Base-by-base conservation (phyloP, 2,888 invertebrate species). In the Drosophila falleni region DNA sequence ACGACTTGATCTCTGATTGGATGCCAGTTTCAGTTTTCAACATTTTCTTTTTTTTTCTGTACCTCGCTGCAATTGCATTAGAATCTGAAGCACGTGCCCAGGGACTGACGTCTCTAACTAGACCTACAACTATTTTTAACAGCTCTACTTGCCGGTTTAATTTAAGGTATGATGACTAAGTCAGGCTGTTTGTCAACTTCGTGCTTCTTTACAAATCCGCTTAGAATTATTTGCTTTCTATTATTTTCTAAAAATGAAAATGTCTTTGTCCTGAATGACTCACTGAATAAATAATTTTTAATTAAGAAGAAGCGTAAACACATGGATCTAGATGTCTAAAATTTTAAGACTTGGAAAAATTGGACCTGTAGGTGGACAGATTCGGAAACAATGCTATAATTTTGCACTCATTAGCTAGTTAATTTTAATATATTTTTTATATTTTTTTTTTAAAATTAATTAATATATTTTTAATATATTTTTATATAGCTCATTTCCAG, bases 1-100 rank as follows among this genome's bases (percentile, higher is more conserved):
- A 79, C 86, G 83, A 87, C 81, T 87, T 78, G 76, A 86, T 86
- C 82, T 80, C 68, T 60, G 74, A 69, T 67, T 74, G 78, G 46
- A 61, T 67, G 66, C 75, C 46, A 60, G 59, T 71, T 72, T 65
- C 42, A 29, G 37, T 42, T 41, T 42, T 44, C n/a, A 26, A 44
- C 35, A 56, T 44, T 39, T 44, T 51, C 6, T 29, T 29, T 29
- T 15, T 3, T 26, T 19, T 33, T 31, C 16, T 31, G 16, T 42
- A 35, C 26, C 46, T 55, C 13, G 39, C 19, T 68, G 42, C 49
- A 60, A 72, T 35, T 66, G 71, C 65, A 75, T 80, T 73, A 81
- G 80, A 80, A 70, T 69, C 73, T 78, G 74, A 68, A 81, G 86
- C 86, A 86, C 86, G 86, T 86, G 86, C 86, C 83, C 54, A 74